These are phyloP conservation scores for Parnassius glacialis DNA, from an alignment of 2,888 invertebrate genomes.

Conservation along the genomic window DNA sequence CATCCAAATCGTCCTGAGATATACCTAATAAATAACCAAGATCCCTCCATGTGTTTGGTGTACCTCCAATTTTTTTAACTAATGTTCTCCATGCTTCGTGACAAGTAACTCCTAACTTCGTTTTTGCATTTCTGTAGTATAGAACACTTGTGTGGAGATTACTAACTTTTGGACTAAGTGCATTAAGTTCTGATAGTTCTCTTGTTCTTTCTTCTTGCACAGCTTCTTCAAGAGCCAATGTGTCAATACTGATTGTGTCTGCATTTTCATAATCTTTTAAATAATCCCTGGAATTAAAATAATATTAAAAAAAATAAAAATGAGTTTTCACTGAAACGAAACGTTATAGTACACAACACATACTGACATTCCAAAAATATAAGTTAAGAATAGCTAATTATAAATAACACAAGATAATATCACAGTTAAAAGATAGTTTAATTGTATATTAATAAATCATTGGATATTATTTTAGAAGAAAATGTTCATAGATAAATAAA, in stretches of 20 bases:
- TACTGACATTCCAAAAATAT: not conserved
- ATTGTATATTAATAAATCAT: no score
- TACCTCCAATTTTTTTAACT: slow-evolving; percentile 64
- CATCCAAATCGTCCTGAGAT: slow-evolving; percentile 63
- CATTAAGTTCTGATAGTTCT: slow-evolving; percentile 59
- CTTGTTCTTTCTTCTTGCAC: slow-evolving; percentile 55
- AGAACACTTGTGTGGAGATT: slow-evolving; percentile 64
- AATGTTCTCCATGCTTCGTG: slow-evolving; percentile 66
- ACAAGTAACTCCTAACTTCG: slow-evolving; percentile 60
- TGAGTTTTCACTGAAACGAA: not conserved
- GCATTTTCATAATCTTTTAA: slow-evolving; percentile 51
- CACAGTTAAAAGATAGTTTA: not conserved
- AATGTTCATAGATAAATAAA: no score
- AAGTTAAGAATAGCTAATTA: not conserved
- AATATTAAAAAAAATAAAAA: not conserved
- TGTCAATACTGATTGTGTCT: slow-evolving; percentile 66
- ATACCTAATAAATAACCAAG: slow-evolving; percentile 62
- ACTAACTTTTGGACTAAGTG: slow-evolving; percentile 62
- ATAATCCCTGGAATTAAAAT: slow-evolving; percentile 51
- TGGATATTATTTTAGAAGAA: no score
- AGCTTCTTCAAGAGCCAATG: slow-evolving; percentile 58
- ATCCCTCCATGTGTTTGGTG: slow-evolving; percentile 65
- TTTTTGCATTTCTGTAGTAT: slow-evolving; percentile 64
- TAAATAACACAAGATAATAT: not conserved
- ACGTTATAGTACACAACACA: not conserved